These are phyloP conservation scores for Drosophila nr. medialis DNA, from an alignment of 2,888 invertebrate genomes.

Conservation along the genomic window DNA sequence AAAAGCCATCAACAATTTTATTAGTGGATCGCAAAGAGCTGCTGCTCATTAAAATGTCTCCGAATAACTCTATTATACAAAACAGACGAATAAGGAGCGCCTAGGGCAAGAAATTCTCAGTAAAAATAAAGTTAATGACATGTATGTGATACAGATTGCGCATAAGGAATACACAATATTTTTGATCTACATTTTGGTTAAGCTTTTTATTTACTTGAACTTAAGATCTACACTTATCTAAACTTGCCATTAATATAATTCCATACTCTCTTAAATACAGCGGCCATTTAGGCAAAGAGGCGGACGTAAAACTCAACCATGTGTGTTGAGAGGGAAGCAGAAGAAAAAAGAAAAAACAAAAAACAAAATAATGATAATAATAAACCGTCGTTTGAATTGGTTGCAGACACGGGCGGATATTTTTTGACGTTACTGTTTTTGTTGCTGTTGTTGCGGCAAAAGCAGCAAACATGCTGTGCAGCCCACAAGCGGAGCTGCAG, in stretches of 20 bases:
- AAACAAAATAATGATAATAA: slow-evolving; percentile 61
- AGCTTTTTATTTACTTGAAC: not conserved
- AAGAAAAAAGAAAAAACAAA: not conserved
- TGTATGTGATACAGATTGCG: not conserved
- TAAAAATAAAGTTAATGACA: not conserved
- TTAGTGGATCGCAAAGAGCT: not conserved
- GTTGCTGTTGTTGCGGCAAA: slow-evolving; percentile 48
- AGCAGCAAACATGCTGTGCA: slow-evolving; percentile 73
- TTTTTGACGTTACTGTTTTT: slow-evolving; percentile 72
- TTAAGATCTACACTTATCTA: not conserved
- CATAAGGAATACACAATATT: not conserved
- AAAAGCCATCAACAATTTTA: slow-evolving; percentile 17
- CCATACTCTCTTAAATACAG: not conserved
- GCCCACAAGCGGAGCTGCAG: slow-evolving; percentile 23
- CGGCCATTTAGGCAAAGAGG: slow-evolving; percentile 1
- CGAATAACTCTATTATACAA: not conserved
- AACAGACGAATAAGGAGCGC: not conserved
- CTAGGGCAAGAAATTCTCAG: not conserved
- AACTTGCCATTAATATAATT: not conserved
- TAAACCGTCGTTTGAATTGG: slow-evolving; percentile 64
- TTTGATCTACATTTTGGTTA: not conserved
- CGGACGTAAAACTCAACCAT: slow-evolving; percentile 7
- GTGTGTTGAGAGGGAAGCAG: slow-evolving; percentile 7
- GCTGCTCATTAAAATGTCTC: slow-evolving; percentile 25
- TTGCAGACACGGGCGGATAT: slow-evolving; percentile 81